phyloP scores from a whole-genome alignment of 2,113 vertebrate genomes.

The Monopterus albus region DNA sequence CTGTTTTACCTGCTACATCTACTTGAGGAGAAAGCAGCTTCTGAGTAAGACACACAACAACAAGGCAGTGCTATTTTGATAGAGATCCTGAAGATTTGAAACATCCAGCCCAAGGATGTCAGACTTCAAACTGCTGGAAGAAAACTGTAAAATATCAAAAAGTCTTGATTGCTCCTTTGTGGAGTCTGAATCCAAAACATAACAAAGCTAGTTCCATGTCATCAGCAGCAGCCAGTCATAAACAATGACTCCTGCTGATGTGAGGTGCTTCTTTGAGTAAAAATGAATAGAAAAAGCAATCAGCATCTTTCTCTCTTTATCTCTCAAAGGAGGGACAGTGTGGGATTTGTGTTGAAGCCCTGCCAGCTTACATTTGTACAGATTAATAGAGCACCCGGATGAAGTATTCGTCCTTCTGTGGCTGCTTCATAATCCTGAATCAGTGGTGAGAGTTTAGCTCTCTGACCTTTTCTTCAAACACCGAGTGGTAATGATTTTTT shows the following conservation, averaged over 20 bases:
- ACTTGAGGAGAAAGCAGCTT: slow-evolving; percentile 31
- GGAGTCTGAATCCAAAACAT: slow-evolving; percentile 67
- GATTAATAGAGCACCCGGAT: slow-evolving; percentile 76
- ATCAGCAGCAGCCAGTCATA: slow-evolving; percentile 49
- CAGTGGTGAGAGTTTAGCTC: slow-evolving; percentile 33
- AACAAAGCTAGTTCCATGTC: slow-evolving; percentile 60
- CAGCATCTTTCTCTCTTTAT: slow-evolving; percentile 73
- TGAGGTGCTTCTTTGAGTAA: slow-evolving; percentile 66
- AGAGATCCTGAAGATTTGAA: slow-evolving; percentile 62
- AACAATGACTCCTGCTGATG: slow-evolving; percentile 60
- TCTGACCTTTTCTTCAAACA: slow-evolving; percentile 52
- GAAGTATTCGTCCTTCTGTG: slow-evolving; percentile 52
- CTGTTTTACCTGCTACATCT: slow-evolving; percentile 39
- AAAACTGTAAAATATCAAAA: slow-evolving; percentile 65
- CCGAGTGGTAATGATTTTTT: not conserved
- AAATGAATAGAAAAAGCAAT: slow-evolving; percentile 66
- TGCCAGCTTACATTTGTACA: slow-evolving; percentile 72
- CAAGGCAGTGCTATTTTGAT: slow-evolving; percentile 71
- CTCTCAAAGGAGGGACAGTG: slow-evolving; percentile 73
- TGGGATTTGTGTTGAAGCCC: slow-evolving; percentile 79
- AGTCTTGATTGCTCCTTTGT: slow-evolving; percentile 58
- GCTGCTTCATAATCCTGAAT: slow-evolving; percentile 49
- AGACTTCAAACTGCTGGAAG: slow-evolving; percentile 59
- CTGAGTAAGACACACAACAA: slow-evolving; percentile 54
- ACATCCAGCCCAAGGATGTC: slow-evolving; percentile 58